phyloP scores from a whole-genome alignment of 2,797 vertebrate genomes.

The Liparis tanakae region DNA sequence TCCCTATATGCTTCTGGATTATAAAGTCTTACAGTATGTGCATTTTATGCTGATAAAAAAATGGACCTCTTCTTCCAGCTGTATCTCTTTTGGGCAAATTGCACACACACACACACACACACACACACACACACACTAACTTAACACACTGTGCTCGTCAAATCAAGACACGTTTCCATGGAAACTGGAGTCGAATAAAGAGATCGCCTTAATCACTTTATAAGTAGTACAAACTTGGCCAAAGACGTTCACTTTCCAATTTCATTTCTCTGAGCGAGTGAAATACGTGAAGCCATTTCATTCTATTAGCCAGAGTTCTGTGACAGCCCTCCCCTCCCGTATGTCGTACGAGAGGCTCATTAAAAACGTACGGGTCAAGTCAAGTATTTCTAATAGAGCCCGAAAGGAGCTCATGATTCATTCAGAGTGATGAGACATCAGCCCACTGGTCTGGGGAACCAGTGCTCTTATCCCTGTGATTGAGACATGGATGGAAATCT shows the following conservation, averaged over 20 bases:
- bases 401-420: conserved; percentile 68
- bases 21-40: conserved; percentile 24
- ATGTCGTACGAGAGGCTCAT: conserved; percentile 72
- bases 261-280: conserved; percentile 45
- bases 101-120: conserved; percentile 36
- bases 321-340: conserved; percentile 65
- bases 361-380: conserved; percentile 75
- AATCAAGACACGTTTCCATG: conserved; percentile 79
- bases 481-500: conserved; percentile 35
- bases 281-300: conserved; percentile 59
- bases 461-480: conserved; percentile 43
- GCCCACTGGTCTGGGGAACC: conserved; percentile 60
- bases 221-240: conserved; percentile 74
- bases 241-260: conserved; percentile 66
- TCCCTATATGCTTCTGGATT: conserved; percentile 25
- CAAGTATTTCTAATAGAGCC: conserved; percentile 67
- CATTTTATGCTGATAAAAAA: conserved; percentile 36
- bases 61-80: conserved; percentile 40
- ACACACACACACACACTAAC: conserved; percentile 34
- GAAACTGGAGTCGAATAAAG: conserved; percentile 78
- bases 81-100: conserved; percentile 46
- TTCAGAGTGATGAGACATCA: conserved; percentile 71
- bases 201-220: conserved; percentile 75
- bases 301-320: conserved; percentile 63
- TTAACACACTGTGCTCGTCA: conserved; percentile 64